Conservation (phyloP, 2,113 vertebrate species). For the Tapirus terrestris region DNA sequence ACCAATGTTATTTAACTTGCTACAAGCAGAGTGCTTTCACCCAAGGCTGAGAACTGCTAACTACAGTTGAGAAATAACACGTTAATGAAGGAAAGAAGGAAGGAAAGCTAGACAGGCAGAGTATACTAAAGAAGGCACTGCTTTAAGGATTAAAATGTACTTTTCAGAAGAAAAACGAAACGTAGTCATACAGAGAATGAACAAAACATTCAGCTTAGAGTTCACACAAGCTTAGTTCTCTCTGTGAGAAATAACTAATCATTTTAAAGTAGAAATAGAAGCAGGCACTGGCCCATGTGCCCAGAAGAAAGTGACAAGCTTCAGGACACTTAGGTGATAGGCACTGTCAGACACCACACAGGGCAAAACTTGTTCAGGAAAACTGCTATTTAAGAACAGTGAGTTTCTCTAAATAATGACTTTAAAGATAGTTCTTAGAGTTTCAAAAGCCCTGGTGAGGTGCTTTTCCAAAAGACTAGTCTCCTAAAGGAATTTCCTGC, state of each 20-base stretch:
- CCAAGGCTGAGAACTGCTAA: neutral
- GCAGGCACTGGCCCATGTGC: neutral
- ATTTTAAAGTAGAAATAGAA: neutral
- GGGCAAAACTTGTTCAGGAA: neutral
- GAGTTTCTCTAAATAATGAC: neutral
- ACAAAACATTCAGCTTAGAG: neutral
- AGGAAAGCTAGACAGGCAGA: neutral
- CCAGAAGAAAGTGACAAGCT: neutral
- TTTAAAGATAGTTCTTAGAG: neutral
- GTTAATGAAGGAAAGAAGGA: neutral
- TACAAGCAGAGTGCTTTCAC: neutral
- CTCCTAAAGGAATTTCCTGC: neutral
- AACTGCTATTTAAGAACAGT: neutral
- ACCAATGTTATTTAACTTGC: neutral
- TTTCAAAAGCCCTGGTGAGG: neutral
- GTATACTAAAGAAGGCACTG: neutral
- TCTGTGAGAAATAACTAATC: neutral
- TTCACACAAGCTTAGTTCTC: neutral
- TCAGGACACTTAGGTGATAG: neutral
- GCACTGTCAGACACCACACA: neutral
- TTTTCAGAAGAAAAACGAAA: slow-evolving; percentile 22
- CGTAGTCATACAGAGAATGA: neutral
- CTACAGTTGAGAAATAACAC: neutral
- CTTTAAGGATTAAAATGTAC: neutral
- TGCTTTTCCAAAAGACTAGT: neutral